phyloP scores from a whole-genome alignment of 2,797 vertebrate species.

The Menidia menidia region DNA sequence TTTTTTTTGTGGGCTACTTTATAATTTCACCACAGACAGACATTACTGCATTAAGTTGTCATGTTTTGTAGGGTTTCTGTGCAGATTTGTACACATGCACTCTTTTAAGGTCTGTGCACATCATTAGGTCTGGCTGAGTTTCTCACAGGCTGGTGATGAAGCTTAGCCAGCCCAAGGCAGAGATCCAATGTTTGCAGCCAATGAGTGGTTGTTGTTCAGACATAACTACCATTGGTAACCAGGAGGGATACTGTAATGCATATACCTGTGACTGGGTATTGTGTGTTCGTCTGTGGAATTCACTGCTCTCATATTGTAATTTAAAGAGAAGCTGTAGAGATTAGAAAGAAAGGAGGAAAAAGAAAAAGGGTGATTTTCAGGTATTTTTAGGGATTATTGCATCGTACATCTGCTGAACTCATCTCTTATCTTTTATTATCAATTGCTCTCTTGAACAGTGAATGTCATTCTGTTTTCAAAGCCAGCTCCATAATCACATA shows the following conservation, averaged over 20 bases:
- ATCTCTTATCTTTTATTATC: constrained; percentile 58
- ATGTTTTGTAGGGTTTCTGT: constrained; percentile 15
- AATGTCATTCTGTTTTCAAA: constrained; percentile 55
- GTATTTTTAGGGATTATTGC: constrained; percentile 59
- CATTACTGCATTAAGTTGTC: constrained; percentile 49
- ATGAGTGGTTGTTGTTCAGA: constrained; percentile 45
- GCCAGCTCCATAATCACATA: constrained; percentile 47
- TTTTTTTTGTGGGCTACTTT: constrained; percentile 30
- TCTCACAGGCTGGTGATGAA: constrained; percentile 57
- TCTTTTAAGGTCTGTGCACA: constrained; percentile 25
- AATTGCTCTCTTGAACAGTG: constrained; percentile 31
- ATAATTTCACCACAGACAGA: constrained; percentile 41
- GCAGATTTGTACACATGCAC: constrained; percentile 33
- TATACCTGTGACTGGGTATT: constrained; percentile 7
- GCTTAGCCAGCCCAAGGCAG: neutral
- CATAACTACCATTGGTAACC: constrained; percentile 3
- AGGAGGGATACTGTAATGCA: constrained; percentile 22
- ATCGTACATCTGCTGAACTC: neutral
- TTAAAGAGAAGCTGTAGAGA: constrained; percentile 29
- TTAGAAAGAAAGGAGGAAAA: constrained; percentile 34
- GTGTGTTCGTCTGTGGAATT: constrained; percentile 17
- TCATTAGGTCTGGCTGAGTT: constrained; percentile 50
- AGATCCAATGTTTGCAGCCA: constrained; percentile 3
- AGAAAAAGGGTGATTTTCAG: constrained; percentile 30
- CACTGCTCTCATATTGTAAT: constrained; percentile 17